Conservation (phyloP, 2,888 invertebrate genomes). For the Drosophila merina region DNA sequence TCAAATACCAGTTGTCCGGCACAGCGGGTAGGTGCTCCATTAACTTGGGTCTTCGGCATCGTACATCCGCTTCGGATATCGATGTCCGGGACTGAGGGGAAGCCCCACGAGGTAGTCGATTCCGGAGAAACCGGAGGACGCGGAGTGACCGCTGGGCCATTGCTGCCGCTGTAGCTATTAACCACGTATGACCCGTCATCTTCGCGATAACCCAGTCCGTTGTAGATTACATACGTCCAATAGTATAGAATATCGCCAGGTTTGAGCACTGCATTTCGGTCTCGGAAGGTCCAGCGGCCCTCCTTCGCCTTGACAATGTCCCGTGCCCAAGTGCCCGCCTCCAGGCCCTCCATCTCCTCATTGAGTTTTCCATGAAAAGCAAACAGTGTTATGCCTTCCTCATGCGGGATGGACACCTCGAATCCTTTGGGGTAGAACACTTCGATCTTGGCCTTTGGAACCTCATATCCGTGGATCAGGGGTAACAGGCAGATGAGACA, state of each 20-base stretch:
- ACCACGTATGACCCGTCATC: conserved; percentile 80
- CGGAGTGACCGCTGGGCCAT: background rate
- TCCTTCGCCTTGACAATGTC: conserved; percentile 87
- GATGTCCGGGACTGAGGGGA: conserved; percentile 11
- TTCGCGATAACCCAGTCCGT: conserved; percentile 88
- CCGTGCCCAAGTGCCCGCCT: conserved; percentile 87
- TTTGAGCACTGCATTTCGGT: conserved; percentile 86
- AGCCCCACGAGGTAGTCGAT: conserved; percentile 30
- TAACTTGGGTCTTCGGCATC: conserved; percentile 54
- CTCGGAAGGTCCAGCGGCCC: conserved; percentile 88
- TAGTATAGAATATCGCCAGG: conserved; percentile 89
- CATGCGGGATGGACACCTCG: conserved; percentile 85
- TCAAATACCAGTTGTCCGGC: conserved; percentile 76
- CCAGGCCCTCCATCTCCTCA: conserved; percentile 88
- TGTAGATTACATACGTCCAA: conserved; percentile 90
- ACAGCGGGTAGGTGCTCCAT: conserved; percentile 69
- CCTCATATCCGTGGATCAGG: conserved; percentile 75
- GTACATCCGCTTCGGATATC: conserved; percentile 52
- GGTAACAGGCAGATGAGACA: conserved; percentile 21
- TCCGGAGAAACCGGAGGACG: background rate
- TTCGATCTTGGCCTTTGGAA: conserved; percentile 84
- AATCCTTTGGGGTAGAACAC: conserved; percentile 85
- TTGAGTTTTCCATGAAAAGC: conserved; percentile 92
- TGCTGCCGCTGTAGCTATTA: conserved; percentile 49
- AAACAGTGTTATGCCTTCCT: conserved; percentile 88